phyloP scores from a whole-genome alignment of 2,888 invertebrate species.

The Asteroscopus sphinx region DNA sequence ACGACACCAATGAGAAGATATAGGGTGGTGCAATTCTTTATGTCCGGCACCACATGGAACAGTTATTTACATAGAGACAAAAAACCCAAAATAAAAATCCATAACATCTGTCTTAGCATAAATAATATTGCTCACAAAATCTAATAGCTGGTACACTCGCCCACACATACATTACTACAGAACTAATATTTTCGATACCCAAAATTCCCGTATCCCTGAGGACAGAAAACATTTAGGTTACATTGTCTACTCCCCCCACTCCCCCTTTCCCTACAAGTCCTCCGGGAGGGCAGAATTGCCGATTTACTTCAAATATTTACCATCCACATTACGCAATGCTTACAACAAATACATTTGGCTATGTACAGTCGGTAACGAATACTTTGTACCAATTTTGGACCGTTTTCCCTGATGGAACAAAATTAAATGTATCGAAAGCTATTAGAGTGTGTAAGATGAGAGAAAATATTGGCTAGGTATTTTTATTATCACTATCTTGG shows the following conservation, averaged over 20 bases:
- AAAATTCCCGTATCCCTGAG: slow-evolving; percentile 28
- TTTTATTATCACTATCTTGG: too few species aligned
- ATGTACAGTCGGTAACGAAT: slow-evolving; percentile 31
- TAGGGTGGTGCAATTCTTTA: too few species aligned
- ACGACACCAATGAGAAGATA: too few species aligned
- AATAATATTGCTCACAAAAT: neutral
- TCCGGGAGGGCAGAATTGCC: slow-evolving; percentile 39
- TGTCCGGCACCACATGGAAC: too few species aligned
- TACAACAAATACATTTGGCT: slow-evolving; percentile 60
- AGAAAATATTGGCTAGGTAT: too few species aligned
- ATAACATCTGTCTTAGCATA: neutral
- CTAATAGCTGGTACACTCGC: slow-evolving; percentile 1
- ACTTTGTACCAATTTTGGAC: slow-evolving; percentile 12
- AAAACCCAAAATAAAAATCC: too few species aligned
- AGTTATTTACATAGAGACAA: too few species aligned
- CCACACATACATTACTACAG: neutral
- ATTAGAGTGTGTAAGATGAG: too few species aligned
- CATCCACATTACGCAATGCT: slow-evolving; percentile 61
- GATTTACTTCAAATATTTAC: slow-evolving; percentile 65
- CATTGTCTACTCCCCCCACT: slow-evolving; percentile 50
- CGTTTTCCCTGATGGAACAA: neutral
- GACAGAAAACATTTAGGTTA: slow-evolving; percentile 49
- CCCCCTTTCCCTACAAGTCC: slow-evolving; percentile 22
- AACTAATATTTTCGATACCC: slow-evolving; percentile 42
- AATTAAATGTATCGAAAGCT: too few species aligned